Evolutionary conservation across 1,140 invertebrate genomes (phyloP).

Genomic region (Caenorhabditis latens): DNA sequence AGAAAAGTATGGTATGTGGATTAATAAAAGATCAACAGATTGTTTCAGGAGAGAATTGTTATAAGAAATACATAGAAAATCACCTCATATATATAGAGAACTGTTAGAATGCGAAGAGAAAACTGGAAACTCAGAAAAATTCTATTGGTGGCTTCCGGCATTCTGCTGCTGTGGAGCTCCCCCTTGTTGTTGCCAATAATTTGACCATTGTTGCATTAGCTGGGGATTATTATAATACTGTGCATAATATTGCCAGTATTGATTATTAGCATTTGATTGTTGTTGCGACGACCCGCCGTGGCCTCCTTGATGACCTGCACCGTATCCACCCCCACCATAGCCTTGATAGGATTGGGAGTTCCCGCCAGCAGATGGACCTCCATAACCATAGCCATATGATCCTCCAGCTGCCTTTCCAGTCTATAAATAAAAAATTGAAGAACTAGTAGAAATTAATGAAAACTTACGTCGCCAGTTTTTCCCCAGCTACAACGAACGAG

Average conservation of each 20-base stretch:
- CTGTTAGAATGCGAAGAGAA: slow-evolving; percentile 13
- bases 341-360: slow-evolving; percentile 10
- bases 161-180: slow-evolving; percentile 42
- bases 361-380: slow-evolving; percentile 6
- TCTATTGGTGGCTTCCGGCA: slow-evolving; percentile 19
- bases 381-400: slow-evolving; percentile 37
- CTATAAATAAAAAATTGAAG: not conserved
- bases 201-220: slow-evolving; percentile 66
- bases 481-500: slow-evolving; percentile 99
- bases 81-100: slow-evolving; percentile 2
- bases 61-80: slow-evolving; percentile 42
- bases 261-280: slow-evolving; percentile 44
- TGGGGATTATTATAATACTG: slow-evolving; percentile 72
- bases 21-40: slow-evolving; percentile 48
- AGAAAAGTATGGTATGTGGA: not conserved
- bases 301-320: not conserved
- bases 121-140: not conserved
- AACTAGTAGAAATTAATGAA: not conserved
- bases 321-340: slow-evolving; percentile 8
- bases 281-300: slow-evolving; percentile 39
- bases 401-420: slow-evolving; percentile 6
- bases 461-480: slow-evolving; percentile 81
- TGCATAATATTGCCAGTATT: slow-evolving; percentile 70
- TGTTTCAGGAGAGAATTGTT: slow-evolving; percentile 36
- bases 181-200: slow-evolving; percentile 50